These are phyloP conservation scores for Chaetodon auriga DNA, from an alignment of 2,113 vertebrate species.

Conservation along the genomic window DNA sequence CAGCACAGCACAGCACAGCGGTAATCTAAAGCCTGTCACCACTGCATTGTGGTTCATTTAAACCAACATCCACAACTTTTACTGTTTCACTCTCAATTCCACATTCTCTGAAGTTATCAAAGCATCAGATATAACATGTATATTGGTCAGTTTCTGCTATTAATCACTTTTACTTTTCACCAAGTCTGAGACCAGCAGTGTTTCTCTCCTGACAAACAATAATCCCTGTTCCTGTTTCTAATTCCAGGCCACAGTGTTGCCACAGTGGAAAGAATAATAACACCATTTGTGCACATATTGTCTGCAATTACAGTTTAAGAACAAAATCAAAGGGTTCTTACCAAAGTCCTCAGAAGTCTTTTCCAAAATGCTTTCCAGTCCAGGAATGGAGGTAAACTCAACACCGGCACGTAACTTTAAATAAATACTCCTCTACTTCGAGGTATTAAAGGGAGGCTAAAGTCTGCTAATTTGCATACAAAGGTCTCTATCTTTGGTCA, in stretches of 20 bases:
- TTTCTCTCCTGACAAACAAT: neutral
- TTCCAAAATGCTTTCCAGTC: neutral
- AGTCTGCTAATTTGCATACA: slow-evolving; percentile 51
- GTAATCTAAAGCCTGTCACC: neutral
- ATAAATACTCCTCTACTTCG: neutral
- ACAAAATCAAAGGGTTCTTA: slow-evolving; percentile 4
- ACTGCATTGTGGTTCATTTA: neutral
- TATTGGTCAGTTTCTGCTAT: neutral
- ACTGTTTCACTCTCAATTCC: neutral
- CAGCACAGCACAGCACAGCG: neutral
- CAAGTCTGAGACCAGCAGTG: neutral
- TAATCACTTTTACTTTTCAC: neutral
- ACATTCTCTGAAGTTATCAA: neutral
- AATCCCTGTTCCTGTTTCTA: neutral
- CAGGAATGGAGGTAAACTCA: neutral
- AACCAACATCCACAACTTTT: neutral
- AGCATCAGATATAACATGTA: neutral
- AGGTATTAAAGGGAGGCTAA: neutral
- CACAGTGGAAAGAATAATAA: neutral
- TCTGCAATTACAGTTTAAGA: neutral
- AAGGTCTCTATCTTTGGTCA: slow-evolving; percentile 6
- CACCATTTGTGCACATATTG: neutral
- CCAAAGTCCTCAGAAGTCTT: slow-evolving; percentile 1
- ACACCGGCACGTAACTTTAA: neutral
- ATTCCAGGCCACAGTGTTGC: neutral